These are phyloP conservation scores for Parazoanthus atlanticus DNA, from an alignment of 92 coral and sea anemone genomes.

Conservation along the genomic window DNA sequence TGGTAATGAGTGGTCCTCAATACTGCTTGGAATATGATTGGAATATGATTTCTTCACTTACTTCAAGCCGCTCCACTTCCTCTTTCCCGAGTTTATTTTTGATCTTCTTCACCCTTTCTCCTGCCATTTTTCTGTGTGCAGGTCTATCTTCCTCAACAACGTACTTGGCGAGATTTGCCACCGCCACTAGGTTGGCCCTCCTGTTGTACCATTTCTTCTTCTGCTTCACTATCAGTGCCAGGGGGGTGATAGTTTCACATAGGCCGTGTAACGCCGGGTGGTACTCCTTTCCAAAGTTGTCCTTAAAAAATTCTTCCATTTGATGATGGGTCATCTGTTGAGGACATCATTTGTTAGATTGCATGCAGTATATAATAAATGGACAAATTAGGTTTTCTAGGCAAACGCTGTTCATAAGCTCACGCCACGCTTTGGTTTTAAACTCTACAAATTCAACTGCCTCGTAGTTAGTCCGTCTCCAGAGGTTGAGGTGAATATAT, in stretches of 20 bases:
- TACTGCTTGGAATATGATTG: too few species aligned
- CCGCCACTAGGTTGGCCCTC: slow-evolving; percentile 10
- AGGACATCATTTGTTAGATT: background rate
- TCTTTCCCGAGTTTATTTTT: slow-evolving; percentile 16
- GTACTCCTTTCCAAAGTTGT: slow-evolving; percentile 42
- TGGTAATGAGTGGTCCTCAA: too few species aligned
- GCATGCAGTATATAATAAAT: too few species aligned
- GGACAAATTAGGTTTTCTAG: too few species aligned
- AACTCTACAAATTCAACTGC: too few species aligned
- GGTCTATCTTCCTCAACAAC: background rate
- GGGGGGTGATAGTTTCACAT: slow-evolving; percentile 34
- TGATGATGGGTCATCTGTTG: slow-evolving; percentile 21
- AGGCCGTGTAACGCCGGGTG: slow-evolving; percentile 24
- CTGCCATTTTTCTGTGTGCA: slow-evolving; percentile 21
- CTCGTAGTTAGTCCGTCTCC: too few species aligned
- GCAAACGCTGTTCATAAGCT: too few species aligned
- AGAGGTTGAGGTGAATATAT: too few species aligned
- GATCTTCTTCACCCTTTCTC: background rate
- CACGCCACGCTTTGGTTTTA: too few species aligned
- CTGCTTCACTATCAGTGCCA: slow-evolving; percentile 26
- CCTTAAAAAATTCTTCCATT: slow-evolving; percentile 27
- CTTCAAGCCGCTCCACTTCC: slow-evolving; percentile 27
- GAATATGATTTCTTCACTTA: background rate
- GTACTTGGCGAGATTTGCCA: slow-evolving; percentile 39
- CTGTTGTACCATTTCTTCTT: slow-evolving; percentile 30